Conservation (phyloP, 2,797 vertebrate species). For the Rhinatrema bivittatum region DNA sequence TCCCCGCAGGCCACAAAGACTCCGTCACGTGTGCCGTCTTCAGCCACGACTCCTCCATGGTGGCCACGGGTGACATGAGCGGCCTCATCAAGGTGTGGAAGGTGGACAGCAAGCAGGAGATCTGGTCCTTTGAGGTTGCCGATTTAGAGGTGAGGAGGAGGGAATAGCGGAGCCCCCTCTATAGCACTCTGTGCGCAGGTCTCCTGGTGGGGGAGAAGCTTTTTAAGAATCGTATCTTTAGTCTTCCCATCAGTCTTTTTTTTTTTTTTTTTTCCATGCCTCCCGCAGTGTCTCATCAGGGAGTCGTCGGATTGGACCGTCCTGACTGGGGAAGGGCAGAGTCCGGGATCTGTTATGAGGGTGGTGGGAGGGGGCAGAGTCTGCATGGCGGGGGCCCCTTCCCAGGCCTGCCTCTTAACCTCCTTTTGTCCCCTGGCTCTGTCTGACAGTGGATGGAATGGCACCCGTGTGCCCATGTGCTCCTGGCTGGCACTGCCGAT, state of each 20-base stretch:
- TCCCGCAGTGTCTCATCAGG: too few species aligned
- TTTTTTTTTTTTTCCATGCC: too few species aligned
- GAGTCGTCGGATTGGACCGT: not conserved
- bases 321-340: fast-evolving
- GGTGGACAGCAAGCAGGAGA: conserved; percentile 77
- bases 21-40: conserved; percentile 84
- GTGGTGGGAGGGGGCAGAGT: not conserved
- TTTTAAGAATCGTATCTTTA: too few species aligned
- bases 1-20: conserved; percentile 83
- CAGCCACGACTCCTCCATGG: conserved; percentile 82
- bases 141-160: conserved; percentile 79
- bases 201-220: too few species aligned
- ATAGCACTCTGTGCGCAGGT: not conserved
- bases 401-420: not conserved
- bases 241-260: too few species aligned
- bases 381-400: not conserved
- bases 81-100: conserved; percentile 93
- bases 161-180: too few species aligned
- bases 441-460: conserved; percentile 86
- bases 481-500: conserved; percentile 83
- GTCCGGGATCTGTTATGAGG: not conserved
- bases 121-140: conserved; percentile 91
- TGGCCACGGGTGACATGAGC: conserved; percentile 91
- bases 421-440: not conserved
- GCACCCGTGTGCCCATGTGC: conserved; percentile 84